Percentiles rank a stretch among this genome's conserved stretches.
Conservation (phyloP, 2,113 vertebrate genomes). For the Hippocampus zosterae region DNA sequence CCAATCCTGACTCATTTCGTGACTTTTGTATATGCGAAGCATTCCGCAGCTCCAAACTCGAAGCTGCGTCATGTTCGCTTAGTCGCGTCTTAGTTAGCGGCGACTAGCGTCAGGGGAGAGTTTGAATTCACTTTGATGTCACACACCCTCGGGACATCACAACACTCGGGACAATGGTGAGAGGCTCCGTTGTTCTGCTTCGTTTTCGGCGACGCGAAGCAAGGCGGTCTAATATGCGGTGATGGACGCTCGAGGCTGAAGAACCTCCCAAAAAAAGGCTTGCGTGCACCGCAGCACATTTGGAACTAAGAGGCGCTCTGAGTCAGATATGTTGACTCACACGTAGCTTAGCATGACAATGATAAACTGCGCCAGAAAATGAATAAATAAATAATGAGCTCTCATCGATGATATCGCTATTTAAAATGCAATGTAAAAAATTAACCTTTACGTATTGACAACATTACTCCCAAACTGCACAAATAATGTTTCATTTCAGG, state of each 20-base stretch:
- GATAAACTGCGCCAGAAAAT: too few relatives aligned
- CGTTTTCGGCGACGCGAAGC: constrained; percentile 29
- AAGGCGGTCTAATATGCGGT: constrained; percentile 34
- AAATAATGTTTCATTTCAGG: too few relatives aligned
- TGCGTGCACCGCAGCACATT: neutral
- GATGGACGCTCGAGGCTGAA: constrained; percentile 28
- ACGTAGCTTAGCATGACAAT: neutral
- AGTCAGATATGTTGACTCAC: constrained; percentile 1
- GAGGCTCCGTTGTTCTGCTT: neutral
- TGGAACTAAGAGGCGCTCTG: neutral
- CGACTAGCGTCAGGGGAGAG: neutral
- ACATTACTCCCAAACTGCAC: too few relatives aligned
- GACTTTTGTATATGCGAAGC: neutral
- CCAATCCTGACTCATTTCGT: neutral
- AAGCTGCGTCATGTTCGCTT: constrained; percentile 25
- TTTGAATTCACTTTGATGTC: constrained; percentile 15
- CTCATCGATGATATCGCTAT: too few relatives aligned
- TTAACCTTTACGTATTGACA: too few relatives aligned
- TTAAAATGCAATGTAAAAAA: too few relatives aligned
- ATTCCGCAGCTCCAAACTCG: neutral
- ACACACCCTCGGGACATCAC: neutral
- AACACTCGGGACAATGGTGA: neutral
- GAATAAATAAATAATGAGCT: too few relatives aligned
- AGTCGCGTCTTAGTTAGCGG: constrained; percentile 1
- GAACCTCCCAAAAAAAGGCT: constrained; percentile 12